These are phyloP conservation scores for Bruchidius siliquastri DNA, from an alignment of 2,888 invertebrate genomes.

Conservation along the genomic window DNA sequence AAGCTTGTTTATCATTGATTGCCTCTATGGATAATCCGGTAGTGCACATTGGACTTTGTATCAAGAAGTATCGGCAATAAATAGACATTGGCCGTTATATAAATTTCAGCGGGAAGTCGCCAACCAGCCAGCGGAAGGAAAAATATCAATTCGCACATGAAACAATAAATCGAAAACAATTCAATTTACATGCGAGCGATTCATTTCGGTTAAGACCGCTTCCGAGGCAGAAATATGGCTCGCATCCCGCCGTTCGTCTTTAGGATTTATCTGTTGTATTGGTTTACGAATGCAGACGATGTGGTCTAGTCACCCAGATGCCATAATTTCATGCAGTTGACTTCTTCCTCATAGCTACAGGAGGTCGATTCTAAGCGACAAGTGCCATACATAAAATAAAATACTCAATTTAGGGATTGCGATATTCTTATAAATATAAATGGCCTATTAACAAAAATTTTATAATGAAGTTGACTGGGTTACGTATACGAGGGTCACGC, in stretches of 20 bases:
- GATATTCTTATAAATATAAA: too few species aligned
- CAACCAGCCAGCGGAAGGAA: constrained; percentile 2
- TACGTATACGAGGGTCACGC: too few species aligned
- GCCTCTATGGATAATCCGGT: too few species aligned
- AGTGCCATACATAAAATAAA: too few species aligned
- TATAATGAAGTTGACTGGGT: too few species aligned
- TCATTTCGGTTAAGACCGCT: constrained; percentile 34
- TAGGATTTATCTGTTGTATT: constrained; percentile 38
- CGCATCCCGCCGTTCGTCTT: constrained; percentile 30
- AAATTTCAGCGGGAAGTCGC: constrained; percentile 13
- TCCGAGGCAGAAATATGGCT: constrained; percentile 37
- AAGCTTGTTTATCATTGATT: too few species aligned
- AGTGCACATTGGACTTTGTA: constrained; percentile 11
- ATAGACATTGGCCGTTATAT: constrained; percentile 20
- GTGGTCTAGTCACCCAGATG: background rate
- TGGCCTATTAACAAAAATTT: too few species aligned
- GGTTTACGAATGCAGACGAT: constrained; percentile 28
- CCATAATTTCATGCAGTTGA: background rate
- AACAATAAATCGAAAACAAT: constrained; percentile 39
- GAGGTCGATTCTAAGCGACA: too few species aligned
- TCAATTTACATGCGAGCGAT: constrained; percentile 38
- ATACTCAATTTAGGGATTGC: too few species aligned
- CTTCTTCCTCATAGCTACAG: too few species aligned
- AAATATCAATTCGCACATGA: constrained; percentile 30
- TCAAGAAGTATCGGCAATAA: constrained; percentile 18